Evolutionary conservation across 2,113 vertebrate species (phyloP), one percentile per base, ranked within the genome.

Genomic region (Cygnus atratus): DNA sequence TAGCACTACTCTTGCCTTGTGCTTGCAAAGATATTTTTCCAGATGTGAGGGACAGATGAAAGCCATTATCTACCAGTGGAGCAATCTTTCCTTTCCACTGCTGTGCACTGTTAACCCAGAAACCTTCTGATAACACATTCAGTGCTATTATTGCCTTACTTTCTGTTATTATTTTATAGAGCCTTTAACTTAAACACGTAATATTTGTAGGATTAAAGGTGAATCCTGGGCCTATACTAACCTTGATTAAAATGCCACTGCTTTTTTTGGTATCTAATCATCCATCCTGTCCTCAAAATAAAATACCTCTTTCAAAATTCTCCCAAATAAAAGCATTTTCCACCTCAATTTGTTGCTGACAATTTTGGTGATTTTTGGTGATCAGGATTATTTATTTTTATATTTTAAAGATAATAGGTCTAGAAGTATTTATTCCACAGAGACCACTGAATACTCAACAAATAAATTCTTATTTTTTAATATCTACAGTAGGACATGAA

Each of bases 1-100:
- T 1, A 37, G 59, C n/a, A 5, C 25, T 10, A 18, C 6, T 48
- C 58, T 11, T 13, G 19, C 31, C 35, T 55, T 2, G 0, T 16
- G 44, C 59, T 50, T 37, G n/a, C 46, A 18, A 7, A 87, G 76
- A 35, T 14, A 33, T 29, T 52, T 67, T 52, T 37, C 29, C 46
- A 57, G 66, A 31, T 7, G 13, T 4, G 41, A 87, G 46, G 65
- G 72, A 39, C 10, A 57, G 76, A 39, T 13, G 41, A 74, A 78
- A 88, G 41, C 26, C 11, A 0, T 25, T 25, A n/a, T 19, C 31
- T 67, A 7, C 13, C 37, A n/a, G 19, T 43, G 58, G 12, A 39
- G 22, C 58, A 76, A n/a, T 20, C 17, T 67, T 59, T n/a, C 50
- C 52, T 29, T 84, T 72, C 28, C 44, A 62, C 26, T 55, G 33